Base-by-base conservation (phyloP, 1,140 invertebrate genomes). In the Bombus affinis region DNA sequence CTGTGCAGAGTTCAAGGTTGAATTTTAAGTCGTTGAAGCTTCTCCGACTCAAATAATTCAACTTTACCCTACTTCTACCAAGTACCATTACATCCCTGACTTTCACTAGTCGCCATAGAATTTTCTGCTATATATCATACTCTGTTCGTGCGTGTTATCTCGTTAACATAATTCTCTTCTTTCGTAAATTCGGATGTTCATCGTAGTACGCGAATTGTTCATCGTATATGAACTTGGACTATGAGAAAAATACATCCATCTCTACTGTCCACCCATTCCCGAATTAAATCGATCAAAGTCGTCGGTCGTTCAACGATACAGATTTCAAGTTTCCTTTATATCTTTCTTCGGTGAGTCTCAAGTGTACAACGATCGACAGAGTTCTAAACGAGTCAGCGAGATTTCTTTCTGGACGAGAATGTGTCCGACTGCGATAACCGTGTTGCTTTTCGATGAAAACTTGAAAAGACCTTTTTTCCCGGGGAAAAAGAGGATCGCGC, bases 381-480 rank as follows among this genome's bases (percentile, higher is more conserved):
- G 77, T 88, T 83, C 59, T 47, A 78, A 91, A 88, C 87, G 88
- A 86, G 77, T 80, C 81, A 81, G 87, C 89, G 86, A 87, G 87
- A 92, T 90, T 92, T 85, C 68, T 79, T 83, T 12, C 5, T 28
- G n/a, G 32, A n/a, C 32, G 59, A 53, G 83, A 75, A 75, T 85
- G 71, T 81, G 86, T 85, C 77, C 75, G 57, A 9, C 59, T 13
- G 83, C 73, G 86, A 87, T 87, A 87, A 84, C 82, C 78, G 76
- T 68, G 59, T 82, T 35, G 82, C 82, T 74, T 74, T 82, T 39
- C 86, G 86, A 85, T 87, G 86, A 72, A 87, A 87, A 87, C 86
- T 87, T 87, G 82, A 78, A 85, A 81, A 87, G 72, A 81, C 76
- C 65, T 77, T 66, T 62, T 81, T 81, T 85, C 86, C 65, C 12